Percentiles rank a stretch among this genome's conserved stretches.
Conservation (phyloP, 2,888 invertebrate species). For the Macroteleia sp. region DNA sequence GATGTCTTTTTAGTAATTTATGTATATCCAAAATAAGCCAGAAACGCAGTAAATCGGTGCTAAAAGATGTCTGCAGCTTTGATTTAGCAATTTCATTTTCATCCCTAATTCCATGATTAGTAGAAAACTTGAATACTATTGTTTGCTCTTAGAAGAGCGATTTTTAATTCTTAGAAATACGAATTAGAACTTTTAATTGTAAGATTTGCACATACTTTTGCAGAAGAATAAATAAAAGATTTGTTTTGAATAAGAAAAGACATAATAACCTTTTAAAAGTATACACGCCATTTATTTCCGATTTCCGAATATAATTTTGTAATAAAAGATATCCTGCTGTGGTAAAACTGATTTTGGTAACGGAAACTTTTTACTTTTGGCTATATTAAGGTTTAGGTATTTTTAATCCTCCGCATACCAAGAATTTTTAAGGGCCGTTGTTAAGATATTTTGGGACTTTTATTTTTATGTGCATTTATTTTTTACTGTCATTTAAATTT, state of each 20-base stretch:
- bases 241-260: no score
- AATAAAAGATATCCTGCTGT: constrained; percentile 14
- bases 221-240: background rate
- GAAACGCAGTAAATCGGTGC: constrained; percentile 44
- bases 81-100: constrained; percentile 39
- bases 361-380: constrained; percentile 14
- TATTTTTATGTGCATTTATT: no score
- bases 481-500: background rate
- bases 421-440: no score
- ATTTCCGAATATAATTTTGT: constrained; percentile 15
- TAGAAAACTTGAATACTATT: constrained; percentile 1
- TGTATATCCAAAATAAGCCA: constrained; percentile 54
- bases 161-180: no score
- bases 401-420: no score
- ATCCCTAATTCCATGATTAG: constrained; percentile 17
- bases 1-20: constrained; percentile 50
- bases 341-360: constrained; percentile 1
- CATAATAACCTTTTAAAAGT: no score
- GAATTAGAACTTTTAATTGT: no score
- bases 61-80: constrained; percentile 28
- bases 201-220: no score
- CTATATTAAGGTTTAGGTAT: background rate
- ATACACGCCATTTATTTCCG: constrained; percentile 6
- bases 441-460: no score
- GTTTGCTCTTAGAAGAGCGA: no score